A percentile compares a stretch with the other conserved stretches of the same genome.
These are phyloP conservation scores for Ochropleura plecta DNA, from an alignment of 2,888 invertebrate species.

Conservation along the genomic window DNA sequence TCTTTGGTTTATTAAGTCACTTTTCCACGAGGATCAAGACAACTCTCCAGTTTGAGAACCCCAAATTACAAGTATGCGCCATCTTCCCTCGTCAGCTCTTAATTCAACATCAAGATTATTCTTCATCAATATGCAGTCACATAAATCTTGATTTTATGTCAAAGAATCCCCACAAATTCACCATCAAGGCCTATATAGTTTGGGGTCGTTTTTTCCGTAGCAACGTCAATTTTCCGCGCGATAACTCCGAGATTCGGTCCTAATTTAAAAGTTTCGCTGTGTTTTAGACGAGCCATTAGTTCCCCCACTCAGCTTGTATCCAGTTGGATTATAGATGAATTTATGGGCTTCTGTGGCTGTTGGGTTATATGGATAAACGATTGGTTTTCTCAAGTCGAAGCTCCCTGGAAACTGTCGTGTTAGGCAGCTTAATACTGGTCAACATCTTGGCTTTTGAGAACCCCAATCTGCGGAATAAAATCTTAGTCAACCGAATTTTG, in stretches of 20 bases:
- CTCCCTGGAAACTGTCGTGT: background rate
- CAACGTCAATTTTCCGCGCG: conserved; percentile 77
- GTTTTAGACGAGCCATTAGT: conserved; percentile 71
- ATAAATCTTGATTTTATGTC: conserved; percentile 28
- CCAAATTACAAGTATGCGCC: background rate
- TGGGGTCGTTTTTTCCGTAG: conserved; percentile 62
- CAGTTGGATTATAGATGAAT: conserved; percentile 59
- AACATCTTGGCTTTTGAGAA: background rate
- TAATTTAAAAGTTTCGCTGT: conserved; percentile 79
- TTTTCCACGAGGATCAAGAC: background rate
- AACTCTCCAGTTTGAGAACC: background rate
- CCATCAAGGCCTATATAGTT: conserved; percentile 38
- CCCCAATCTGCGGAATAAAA: too few species aligned
- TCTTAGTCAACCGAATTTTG: too few species aligned
- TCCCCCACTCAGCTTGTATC: conserved; percentile 59
- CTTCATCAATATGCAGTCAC: background rate
- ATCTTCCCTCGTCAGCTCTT: background rate
- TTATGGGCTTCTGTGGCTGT: conserved; percentile 47
- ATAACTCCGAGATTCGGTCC: conserved; percentile 76
- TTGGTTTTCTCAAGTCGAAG: background rate
- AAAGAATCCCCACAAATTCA: conserved; percentile 28
- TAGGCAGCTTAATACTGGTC: background rate
- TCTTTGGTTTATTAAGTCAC: background rate
- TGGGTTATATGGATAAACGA: conserved; percentile 32
- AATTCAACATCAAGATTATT: background rate